phyloP scores from a whole-genome alignment of 2,888 invertebrate genomes.

The Eristalis pertinax region DNA sequence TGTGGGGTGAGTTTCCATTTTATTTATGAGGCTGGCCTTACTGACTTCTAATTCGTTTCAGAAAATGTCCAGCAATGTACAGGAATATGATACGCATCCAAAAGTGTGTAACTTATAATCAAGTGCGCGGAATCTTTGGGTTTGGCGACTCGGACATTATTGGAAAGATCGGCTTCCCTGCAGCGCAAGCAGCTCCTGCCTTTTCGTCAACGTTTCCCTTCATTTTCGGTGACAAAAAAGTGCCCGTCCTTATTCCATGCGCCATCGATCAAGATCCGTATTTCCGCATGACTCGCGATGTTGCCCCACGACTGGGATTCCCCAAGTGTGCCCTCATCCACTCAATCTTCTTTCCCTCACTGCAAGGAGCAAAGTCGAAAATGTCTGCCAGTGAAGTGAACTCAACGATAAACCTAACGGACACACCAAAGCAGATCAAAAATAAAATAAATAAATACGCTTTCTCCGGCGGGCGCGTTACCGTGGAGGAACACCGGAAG shows the following conservation, averaged over 20 bases:
- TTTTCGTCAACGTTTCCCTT: slow-evolving; percentile 94
- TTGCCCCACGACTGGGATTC: slow-evolving; percentile 94
- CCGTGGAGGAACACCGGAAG: slow-evolving; percentile 94
- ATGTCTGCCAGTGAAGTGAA: slow-evolving; percentile 98
- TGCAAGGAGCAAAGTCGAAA: slow-evolving; percentile 98
- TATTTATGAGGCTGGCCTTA: background rate
- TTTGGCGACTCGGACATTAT: slow-evolving; percentile 97
- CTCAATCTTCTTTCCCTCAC: slow-evolving; percentile 94
- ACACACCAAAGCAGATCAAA: slow-evolving; percentile 96
- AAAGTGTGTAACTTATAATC: slow-evolving; percentile 97
- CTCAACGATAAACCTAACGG: slow-evolving; percentile 96
- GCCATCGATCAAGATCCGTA: slow-evolving; percentile 99
- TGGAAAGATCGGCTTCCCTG: slow-evolving; percentile 98
- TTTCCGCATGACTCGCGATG: slow-evolving; percentile 99
- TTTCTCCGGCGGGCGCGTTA: slow-evolving; percentile 97
- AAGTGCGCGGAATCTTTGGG: slow-evolving; percentile 98
- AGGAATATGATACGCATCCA: slow-evolving; percentile 95
- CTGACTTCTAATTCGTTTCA: slow-evolving; percentile 80
- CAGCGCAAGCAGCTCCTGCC: slow-evolving; percentile 97
- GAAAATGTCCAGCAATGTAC: slow-evolving; percentile 94
- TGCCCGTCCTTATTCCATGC: slow-evolving; percentile 92
- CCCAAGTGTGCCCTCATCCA: slow-evolving; percentile 94
- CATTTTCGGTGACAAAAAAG: slow-evolving; percentile 91
- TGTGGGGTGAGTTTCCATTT: slow-evolving; percentile 88
- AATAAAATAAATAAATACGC: slow-evolving; percentile 98